A percentile compares a stretch with the other conserved stretches of the same genome.
Evolutionary conservation across 1,140 invertebrate species (phyloP).

Genomic region (Scylla paramamosain): DNA sequence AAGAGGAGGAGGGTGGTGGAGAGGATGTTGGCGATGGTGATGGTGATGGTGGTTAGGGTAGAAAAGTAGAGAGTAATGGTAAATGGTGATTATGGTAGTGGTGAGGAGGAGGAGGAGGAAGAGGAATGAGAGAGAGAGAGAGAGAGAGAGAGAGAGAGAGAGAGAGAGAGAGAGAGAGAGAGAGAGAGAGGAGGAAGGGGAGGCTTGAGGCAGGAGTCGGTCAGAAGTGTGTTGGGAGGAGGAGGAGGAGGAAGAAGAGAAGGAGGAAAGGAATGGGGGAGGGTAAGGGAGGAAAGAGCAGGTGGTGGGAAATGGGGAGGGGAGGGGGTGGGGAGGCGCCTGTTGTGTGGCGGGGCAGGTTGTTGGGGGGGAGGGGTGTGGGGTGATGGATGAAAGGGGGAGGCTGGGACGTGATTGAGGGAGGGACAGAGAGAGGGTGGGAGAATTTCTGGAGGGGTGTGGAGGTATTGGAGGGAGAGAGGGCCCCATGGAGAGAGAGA

Average conservation of each 20-base stretch:
- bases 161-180: not conserved
- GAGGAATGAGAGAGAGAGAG: not conserved
- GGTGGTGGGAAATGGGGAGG: not conserved
- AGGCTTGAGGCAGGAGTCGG: not conserved
- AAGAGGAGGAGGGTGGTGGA: too few relatives aligned
- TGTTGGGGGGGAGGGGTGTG: not conserved
- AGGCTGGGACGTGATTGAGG: not conserved
- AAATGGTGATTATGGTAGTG: constrained; percentile 7
- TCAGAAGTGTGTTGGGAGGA: not conserved
- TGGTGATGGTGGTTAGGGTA: not conserved
- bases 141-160: not conserved
- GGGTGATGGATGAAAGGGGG: not conserved
- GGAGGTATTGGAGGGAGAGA: too few relatives aligned
- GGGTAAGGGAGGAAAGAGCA: not conserved
- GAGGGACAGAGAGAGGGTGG: not conserved
- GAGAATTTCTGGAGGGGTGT: not conserved
- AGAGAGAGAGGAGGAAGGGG: not conserved
- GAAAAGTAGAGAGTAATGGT: not conserved
- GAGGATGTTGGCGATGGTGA: not conserved
- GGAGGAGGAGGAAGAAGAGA: not conserved
- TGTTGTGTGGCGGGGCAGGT: not conserved
- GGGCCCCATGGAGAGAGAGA: too few relatives aligned
- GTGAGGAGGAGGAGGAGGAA: not conserved
- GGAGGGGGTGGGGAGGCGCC: not conserved
- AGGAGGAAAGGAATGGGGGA: not conserved